These are phyloP conservation scores for Hyphantria cunea DNA, from an alignment of 1,140 invertebrate species.

Conservation along the genomic window DNA sequence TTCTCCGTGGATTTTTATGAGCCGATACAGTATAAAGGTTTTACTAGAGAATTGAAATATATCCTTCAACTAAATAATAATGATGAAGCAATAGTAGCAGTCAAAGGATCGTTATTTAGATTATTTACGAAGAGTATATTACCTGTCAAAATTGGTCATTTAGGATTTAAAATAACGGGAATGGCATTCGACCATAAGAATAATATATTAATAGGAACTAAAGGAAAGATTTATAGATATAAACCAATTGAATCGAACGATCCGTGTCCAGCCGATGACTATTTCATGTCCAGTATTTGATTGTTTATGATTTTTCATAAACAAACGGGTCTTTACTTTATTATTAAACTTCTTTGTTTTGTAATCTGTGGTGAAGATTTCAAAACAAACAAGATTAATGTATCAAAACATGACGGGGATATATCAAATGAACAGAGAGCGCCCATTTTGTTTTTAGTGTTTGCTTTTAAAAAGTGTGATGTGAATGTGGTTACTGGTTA, in stretches of 20 bases:
- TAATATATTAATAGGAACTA: conserved; percentile 71
- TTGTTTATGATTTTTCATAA: conserved; percentile 1
- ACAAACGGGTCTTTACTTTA: background rate
- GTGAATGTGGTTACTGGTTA: too few species aligned
- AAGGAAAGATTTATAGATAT: conserved; percentile 73
- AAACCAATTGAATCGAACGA: conserved; percentile 62
- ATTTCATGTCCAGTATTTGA: conserved; percentile 69
- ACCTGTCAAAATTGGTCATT: conserved; percentile 63
- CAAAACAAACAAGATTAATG: background rate
- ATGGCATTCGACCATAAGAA: conserved; percentile 68
- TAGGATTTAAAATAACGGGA: conserved; percentile 70
- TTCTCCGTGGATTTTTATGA: conserved; percentile 64
- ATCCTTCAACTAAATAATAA: conserved; percentile 62
- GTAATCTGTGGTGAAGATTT: background rate
- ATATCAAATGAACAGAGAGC: too few species aligned
- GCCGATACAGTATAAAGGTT: conserved; percentile 72
- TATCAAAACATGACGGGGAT: too few species aligned
- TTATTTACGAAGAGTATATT: conserved; percentile 59
- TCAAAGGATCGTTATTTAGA: conserved; percentile 64
- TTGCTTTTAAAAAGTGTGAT: too few species aligned
- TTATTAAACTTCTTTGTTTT: too few species aligned
- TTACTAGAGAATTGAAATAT: conserved; percentile 69
- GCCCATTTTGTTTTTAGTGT: too few species aligned
- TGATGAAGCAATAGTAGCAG: conserved; percentile 68
- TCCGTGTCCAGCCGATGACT: conserved; percentile 68